Conservation (phyloP, 1,140 invertebrate genomes). For the Antheraea mylitta region DNA sequence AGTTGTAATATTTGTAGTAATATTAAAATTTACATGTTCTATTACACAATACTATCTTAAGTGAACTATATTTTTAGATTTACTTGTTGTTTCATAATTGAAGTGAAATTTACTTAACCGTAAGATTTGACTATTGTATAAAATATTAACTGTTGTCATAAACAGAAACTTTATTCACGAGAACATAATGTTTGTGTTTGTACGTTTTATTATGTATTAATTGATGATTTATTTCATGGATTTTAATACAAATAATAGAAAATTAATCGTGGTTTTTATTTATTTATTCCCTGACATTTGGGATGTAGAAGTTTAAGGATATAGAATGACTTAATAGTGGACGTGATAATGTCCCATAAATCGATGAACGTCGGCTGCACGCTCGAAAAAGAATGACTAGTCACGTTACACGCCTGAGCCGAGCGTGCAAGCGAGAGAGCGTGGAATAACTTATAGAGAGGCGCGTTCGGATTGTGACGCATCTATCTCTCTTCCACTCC, state of each 20-base stretch:
- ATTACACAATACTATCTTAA: neutral
- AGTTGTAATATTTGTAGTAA: too few relatives aligned
- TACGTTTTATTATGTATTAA: neutral
- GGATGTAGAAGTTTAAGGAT: too few relatives aligned
- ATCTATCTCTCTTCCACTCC: too few relatives aligned
- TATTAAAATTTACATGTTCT: too few relatives aligned
- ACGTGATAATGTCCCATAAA: too few relatives aligned
- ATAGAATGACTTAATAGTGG: too few relatives aligned
- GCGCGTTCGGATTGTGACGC: too few relatives aligned
- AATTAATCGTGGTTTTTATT: neutral
- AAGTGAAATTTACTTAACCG: neutral
- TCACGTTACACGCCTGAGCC: too few relatives aligned
- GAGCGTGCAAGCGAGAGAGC: too few relatives aligned
- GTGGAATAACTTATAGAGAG: too few relatives aligned
- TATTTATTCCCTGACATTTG: neutral
- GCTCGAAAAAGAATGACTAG: too few relatives aligned
- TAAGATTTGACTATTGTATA: neutral
- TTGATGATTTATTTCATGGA: neutral
- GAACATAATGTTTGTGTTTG: neutral
- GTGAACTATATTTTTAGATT: neutral
- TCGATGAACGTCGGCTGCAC: too few relatives aligned
- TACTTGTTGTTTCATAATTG: neutral
- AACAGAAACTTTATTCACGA: neutral
- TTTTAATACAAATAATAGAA: neutral
- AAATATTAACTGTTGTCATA: slow-evolving; percentile 5